Base-by-base conservation (phyloP, 2,113 vertebrate genomes). In the Barbus barbus region DNA sequence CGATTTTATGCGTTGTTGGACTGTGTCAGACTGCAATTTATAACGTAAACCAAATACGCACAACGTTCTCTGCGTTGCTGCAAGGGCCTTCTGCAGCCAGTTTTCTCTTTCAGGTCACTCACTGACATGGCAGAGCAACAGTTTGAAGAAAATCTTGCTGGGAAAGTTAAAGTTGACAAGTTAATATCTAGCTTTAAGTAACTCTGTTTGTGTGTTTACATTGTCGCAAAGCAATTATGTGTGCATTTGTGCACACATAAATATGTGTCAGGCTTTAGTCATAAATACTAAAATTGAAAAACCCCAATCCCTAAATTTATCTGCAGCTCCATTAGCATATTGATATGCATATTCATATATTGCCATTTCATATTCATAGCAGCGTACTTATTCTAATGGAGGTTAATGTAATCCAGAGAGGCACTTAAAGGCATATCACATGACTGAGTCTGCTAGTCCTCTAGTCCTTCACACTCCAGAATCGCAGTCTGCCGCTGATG, bases 351-450 rank as follows among this genome's bases (percentile, higher is more conserved):
- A 84, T 84, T 77, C 61, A 69, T 84, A 24, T 48, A 12, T 31
- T 22, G 1, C 60, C 24, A 28, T 76, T 84, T 33, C 28, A 78
- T 84, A 78, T 84, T 84, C 74, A 78, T 84, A 38, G 46, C 31
- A 33, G 31, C 22, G 44, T 41, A 26, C 31, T 69, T 56, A 41
- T 78, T 78, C 24, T 84, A 78, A 84, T 84, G 74, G 83, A 78
- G 60, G 83, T 78, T 84, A 69, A 78, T 84, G 61, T 78, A 78
- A 78, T 63, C 60, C 61, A 69, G 61, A 69, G 56, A 51, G 82
- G 73, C 73, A 82, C 60, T 78, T 78, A 36, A 84, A 56, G 61
- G 11, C 46, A 18, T 56, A 78, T 78, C 83, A 69, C 83, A 67
- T 78, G 83, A 84, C 46, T 24, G 31, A 67, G 73, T 83, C 71